Evolutionary conservation across 2,888 invertebrate genomes (phyloP), one percentile per base, ranked within the genome.

Genomic region (Nasonia oneida): DNA sequence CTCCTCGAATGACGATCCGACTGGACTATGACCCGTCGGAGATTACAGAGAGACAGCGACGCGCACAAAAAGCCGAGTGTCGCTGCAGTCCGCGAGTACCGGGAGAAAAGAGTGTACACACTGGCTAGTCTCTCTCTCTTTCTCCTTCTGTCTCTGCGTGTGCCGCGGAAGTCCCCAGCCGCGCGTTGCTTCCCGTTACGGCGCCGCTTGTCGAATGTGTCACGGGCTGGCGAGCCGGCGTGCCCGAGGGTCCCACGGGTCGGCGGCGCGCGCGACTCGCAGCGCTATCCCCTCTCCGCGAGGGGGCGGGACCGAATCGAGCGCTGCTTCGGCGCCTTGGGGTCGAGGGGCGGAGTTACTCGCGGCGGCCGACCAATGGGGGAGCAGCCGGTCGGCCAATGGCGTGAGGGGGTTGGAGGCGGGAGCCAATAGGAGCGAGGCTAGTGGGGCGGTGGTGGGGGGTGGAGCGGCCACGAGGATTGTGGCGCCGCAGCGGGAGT

Each of bases 171-270:
- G 93, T 93, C 93, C 93, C 93, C 89, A 93, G 93, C 91, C 92
- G 93, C 93, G 92, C 93, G 93, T 93, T 93, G 92, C 91, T 93
- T 93, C 93, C 92, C 93, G 93, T 93, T 93, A 93, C 93, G 92
- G 92, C 92, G 93, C 92, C 93, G 93, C 93, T 93, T 93, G 93
- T 93, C 93, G 93, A 93, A 93, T 93, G 93, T 93, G 93, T 93
- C 93, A 93, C 92, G 92, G 92, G 91, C 91, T 90, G 91, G 90
- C 90, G 91, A 91, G 91, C 90, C 92, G 91, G 92, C 91, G 90
- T 90, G 92, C 90, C 90, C 89, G 88, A 89, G 88, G 89, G 92
- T 93, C 93, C 93, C 93, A 90, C 90, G 93, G 93, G 93, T 92
- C 88, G 89, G 89, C 88, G 88, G 83, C 86, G 39, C 81, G 84